Conservation (phyloP, 2,113 vertebrate genomes). For the human (Homo sapiens) region DNA sequence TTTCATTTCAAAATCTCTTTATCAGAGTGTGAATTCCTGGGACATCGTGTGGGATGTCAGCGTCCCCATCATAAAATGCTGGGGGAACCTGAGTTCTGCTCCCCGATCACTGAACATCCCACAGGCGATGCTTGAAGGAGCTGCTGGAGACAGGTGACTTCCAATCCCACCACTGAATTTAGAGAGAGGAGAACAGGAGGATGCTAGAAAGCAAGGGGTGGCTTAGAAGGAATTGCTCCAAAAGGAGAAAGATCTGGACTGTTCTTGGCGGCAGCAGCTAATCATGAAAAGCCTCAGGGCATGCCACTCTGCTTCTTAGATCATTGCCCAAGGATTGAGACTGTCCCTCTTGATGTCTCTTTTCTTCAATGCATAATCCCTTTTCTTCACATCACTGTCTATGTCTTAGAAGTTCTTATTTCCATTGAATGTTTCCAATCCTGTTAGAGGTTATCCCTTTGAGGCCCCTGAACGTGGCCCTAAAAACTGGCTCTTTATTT, state of each 20-base stretch:
- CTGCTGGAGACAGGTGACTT: fast-evolving
- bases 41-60: too few species aligned
- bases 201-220: fast-evolving
- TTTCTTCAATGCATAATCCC: fast-evolving
- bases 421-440: not conserved
- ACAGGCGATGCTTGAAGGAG: too few species aligned
- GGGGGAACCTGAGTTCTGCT: too few species aligned
- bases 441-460: not conserved
- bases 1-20: not conserved
- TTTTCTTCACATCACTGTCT: not conserved
- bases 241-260: not conserved
- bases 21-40: not conserved
- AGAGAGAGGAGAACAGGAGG: not conserved
- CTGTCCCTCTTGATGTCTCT: fast-evolving
- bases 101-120: not conserved
- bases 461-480: not conserved
- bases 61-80: not conserved
- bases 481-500: not conserved
- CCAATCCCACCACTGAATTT: fast-evolving
- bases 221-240: not conserved
- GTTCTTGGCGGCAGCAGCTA: fast-evolving
- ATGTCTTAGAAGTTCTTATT: not conserved
- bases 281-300: fast-evolving
- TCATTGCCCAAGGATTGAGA: fast-evolving
- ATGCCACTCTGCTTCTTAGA: fast-evolving